These are phyloP conservation scores for Heliconius himera DNA, from an alignment of 1,140 invertebrate genomes.

Conservation along the genomic window DNA sequence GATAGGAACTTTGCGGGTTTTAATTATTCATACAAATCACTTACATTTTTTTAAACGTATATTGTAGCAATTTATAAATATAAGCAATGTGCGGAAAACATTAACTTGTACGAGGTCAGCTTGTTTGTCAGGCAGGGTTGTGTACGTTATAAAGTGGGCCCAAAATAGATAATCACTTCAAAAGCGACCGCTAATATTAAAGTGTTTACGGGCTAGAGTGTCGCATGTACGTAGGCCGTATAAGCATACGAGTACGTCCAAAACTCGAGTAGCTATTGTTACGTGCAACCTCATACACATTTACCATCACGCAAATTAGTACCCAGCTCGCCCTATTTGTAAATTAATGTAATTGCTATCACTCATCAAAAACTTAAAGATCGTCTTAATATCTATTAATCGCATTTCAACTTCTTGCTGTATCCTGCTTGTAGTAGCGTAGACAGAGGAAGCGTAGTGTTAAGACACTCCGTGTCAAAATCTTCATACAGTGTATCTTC, in stretches of 20 bases:
- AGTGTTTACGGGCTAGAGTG: constrained; percentile 6
- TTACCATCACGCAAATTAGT: not conserved
- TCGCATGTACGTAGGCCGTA: constrained; percentile 9
- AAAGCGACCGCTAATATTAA: constrained; percentile 20
- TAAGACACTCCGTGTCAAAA: too few relatives aligned
- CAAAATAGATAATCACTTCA: constrained; percentile 23
- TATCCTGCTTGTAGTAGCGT: too few relatives aligned
- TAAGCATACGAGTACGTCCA: not conserved
- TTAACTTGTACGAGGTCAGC: not conserved
- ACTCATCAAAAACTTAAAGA: not conserved
- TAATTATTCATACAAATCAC: not conserved
- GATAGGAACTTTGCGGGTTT: not conserved
- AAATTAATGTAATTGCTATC: not conserved
- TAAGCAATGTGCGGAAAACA: not conserved
- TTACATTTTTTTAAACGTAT: not conserved
- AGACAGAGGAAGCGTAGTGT: too few relatives aligned
- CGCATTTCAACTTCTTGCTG: too few relatives aligned
- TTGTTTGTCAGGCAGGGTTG: not conserved
- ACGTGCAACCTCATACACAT: constrained; percentile 11
- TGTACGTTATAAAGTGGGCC: constrained; percentile 8
- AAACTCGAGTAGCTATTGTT: constrained; percentile 20
- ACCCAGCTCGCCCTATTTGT: constrained; percentile 9
- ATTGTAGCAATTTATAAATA: not conserved
- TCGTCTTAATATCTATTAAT: not conserved
- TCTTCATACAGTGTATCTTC: too few relatives aligned